These are phyloP conservation scores for Spinibarbus caldwelli DNA, from an alignment of 2,797 vertebrate species.

Conservation along the genomic window DNA sequence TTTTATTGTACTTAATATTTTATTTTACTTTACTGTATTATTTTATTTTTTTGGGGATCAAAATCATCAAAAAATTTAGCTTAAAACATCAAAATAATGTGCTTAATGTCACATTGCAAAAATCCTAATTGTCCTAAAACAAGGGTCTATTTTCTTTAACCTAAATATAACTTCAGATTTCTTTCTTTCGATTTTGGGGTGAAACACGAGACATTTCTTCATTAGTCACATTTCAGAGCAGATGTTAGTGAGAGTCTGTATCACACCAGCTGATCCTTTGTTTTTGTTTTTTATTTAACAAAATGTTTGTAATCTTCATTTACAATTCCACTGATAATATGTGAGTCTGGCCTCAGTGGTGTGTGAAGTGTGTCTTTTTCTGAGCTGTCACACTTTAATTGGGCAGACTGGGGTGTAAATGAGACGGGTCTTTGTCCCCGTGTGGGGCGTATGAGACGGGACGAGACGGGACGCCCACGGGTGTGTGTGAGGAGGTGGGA, in stretches of 20 bases:
- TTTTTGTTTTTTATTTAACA: constrained; percentile 11
- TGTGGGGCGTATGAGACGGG: background rate
- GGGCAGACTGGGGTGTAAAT: constrained; percentile 9
- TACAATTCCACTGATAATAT: constrained; percentile 45
- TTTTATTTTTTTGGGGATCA: background rate
- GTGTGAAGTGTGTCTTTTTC: constrained; percentile 49
- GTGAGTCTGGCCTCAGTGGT: constrained; percentile 33
- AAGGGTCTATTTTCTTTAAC: background rate
- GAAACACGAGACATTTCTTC: background rate
- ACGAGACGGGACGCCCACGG: constrained; percentile 55
- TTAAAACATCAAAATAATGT: background rate
- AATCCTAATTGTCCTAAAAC: background rate
- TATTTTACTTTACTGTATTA: background rate
- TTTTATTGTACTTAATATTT: background rate
- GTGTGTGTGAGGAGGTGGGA: constrained; percentile 61
- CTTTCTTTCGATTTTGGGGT: background rate
- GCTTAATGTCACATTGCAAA: background rate
- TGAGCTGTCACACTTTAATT: constrained; percentile 39
- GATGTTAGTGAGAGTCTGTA: background rate
- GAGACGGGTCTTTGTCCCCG: constrained; percentile 38
- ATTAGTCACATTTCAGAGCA: background rate
- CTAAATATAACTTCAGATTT: background rate
- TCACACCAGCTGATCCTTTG: constrained; percentile 12
- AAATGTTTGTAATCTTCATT: constrained; percentile 42
- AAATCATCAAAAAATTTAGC: background rate